A percentile compares a stretch with the other conserved stretches of the same genome.
Evolutionary conservation across 2,888 invertebrate species (phyloP).

Genomic region (Acanthosepion pharaonis): DNA sequence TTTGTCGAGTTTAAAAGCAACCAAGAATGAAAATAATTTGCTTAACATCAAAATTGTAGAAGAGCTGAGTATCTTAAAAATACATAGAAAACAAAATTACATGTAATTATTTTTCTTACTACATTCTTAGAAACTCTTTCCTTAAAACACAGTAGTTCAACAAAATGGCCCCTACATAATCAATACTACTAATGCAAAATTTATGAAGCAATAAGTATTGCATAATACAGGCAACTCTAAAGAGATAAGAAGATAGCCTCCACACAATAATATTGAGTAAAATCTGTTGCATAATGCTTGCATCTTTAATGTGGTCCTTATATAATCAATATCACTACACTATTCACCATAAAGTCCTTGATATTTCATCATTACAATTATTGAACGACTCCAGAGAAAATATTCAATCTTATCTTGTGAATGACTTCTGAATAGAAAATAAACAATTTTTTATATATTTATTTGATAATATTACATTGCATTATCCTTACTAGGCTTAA

Average conservation of each 20-base stretch:
- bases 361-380: neutral
- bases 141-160: neutral
- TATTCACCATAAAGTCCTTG: neutral
- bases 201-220: slow-evolving; percentile 22
- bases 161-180: neutral
- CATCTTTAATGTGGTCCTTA: neutral
- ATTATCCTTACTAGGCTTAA: too few species aligned
- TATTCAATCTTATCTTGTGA: neutral
- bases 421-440: neutral
- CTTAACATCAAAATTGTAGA: neutral
- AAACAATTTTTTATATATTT: neutral
- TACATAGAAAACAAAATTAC: neutral
- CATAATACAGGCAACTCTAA: neutral
- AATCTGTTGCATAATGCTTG: neutral
- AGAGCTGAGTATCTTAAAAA: neutral
- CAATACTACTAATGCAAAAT: neutral
- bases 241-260: neutral
- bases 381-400: too few species aligned
- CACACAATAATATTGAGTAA: neutral
- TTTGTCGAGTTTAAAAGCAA: neutral
- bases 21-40: neutral
- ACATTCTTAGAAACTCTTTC: neutral
- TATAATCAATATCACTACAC: neutral
- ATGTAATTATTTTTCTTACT: neutral
- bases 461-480: neutral